Conservation (phyloP, 2,797 vertebrate species). For the Limnodromus scolopaceus region DNA sequence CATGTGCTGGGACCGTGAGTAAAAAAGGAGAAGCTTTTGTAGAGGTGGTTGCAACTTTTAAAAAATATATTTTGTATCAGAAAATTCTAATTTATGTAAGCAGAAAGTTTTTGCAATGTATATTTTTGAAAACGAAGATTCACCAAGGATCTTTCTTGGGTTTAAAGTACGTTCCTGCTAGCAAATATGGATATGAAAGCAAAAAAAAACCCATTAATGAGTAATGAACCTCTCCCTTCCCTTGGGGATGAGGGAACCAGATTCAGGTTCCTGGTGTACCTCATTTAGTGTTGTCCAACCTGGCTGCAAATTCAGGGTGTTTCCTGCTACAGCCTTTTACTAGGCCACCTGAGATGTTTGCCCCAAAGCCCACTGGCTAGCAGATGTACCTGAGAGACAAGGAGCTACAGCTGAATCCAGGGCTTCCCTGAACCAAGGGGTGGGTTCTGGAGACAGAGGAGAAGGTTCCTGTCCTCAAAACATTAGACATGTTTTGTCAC, state of each 20-base stretch:
- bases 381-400: neutral
- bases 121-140: neutral
- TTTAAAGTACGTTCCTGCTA: neutral
- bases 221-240: neutral
- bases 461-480: neutral
- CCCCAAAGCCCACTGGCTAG: accelerated
- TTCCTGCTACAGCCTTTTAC: neutral
- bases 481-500: neutral
- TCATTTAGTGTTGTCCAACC: accelerated
- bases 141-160: neutral
- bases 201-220: neutral
- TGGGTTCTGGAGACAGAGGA: neutral
- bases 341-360: neutral
- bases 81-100: neutral
- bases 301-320: neutral
- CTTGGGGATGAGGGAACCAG: neutral
- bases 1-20: accelerated
- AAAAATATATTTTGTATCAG: neutral
- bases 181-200: neutral
- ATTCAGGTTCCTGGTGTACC: neutral
- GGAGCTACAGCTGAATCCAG: neutral
- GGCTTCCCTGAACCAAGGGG: neutral
- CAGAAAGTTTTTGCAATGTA: neutral
- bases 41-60: neutral
- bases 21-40: neutral